A percentile compares a stretch with the other conserved stretches of the same genome.
These are phyloP conservation scores for Cephus cinctus DNA, from an alignment of 1,140 invertebrate species.

Conservation along the genomic window DNA sequence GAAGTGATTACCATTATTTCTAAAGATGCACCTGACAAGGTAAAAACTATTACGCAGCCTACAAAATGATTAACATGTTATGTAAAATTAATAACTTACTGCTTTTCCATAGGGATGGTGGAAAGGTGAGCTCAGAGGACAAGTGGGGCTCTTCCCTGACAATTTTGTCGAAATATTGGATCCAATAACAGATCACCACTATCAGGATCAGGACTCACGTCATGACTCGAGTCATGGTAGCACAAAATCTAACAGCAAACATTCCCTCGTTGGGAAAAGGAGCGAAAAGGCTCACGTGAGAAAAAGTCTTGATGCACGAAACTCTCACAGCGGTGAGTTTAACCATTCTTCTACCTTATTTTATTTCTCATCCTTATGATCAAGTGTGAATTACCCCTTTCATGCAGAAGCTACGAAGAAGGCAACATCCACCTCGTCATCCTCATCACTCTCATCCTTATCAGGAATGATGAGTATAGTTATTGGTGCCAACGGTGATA, in stretches of 20 bases:
- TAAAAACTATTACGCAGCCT: slow-evolving; percentile 45
- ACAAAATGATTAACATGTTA: too few relatives aligned
- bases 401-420: slow-evolving; percentile 22
- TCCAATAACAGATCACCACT: slow-evolving; percentile 28
- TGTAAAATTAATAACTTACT: too few relatives aligned
- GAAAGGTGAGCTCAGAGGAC: slow-evolving; percentile 89
- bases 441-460: slow-evolving; percentile 19
- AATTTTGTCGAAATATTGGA: slow-evolving; percentile 85
- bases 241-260: slow-evolving; percentile 22
- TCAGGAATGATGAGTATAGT: slow-evolving; percentile 16
- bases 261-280: slow-evolving; percentile 34
- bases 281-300: slow-evolving; percentile 41
- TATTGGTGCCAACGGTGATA: slow-evolving; percentile 25
- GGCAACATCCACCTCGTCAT: slow-evolving; percentile 16
- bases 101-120: slow-evolving; percentile 75
- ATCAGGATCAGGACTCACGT: slow-evolving; percentile 35
- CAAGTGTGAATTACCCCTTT: too few relatives aligned
- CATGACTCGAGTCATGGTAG: slow-evolving; percentile 26
- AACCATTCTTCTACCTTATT: too few relatives aligned
- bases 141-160: slow-evolving; percentile 92
- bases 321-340: slow-evolving; percentile 24
- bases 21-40: slow-evolving; percentile 85
- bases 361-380: too few relatives aligned
- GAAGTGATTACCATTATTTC: slow-evolving; percentile 86
- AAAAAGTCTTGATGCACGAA: slow-evolving; percentile 41